Percentiles rank a stretch among this genome's conserved stretches.
phyloP scores from a whole-genome alignment of 1,140 invertebrate genomes.

The Mamestra configurata region DNA sequence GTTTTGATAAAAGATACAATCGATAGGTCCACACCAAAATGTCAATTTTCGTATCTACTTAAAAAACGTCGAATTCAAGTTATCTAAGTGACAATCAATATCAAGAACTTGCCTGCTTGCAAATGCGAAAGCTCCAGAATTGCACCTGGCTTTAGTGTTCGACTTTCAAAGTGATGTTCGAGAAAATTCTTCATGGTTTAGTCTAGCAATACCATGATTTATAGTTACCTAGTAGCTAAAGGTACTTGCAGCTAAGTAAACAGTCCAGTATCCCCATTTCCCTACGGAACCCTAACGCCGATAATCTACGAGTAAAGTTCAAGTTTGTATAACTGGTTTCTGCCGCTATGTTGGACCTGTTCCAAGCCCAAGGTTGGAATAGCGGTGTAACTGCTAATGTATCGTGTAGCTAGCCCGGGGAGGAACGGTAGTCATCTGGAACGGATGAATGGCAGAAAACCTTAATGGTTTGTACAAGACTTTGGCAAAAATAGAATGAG shows the following conservation, averaged over 20 bases:
- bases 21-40: too few relatives aligned
- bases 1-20: too few relatives aligned
- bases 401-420: not conserved
- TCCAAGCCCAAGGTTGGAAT: constrained; percentile 27
- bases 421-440: constrained; percentile 9
- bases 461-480: not conserved
- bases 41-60: too few relatives aligned
- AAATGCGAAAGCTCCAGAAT: too few relatives aligned
- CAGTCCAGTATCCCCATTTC: not conserved
- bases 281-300: constrained; percentile 1
- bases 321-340: constrained; percentile 49
- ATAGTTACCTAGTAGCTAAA: too few relatives aligned
- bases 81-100: too few relatives aligned
- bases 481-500: not conserved
- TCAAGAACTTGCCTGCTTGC: too few relatives aligned
- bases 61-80: too few relatives aligned
- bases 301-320: constrained; percentile 38
- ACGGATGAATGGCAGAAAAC: not conserved
- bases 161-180: too few relatives aligned
- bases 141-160: too few relatives aligned
- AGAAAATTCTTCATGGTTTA: too few relatives aligned
- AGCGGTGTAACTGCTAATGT: constrained; percentile 29
- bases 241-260: not conserved
- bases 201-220: too few relatives aligned
- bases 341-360: constrained; percentile 46